phyloP scores from a whole-genome alignment of 2,113 vertebrate genomes.

The Prionailurus viverrinus region DNA sequence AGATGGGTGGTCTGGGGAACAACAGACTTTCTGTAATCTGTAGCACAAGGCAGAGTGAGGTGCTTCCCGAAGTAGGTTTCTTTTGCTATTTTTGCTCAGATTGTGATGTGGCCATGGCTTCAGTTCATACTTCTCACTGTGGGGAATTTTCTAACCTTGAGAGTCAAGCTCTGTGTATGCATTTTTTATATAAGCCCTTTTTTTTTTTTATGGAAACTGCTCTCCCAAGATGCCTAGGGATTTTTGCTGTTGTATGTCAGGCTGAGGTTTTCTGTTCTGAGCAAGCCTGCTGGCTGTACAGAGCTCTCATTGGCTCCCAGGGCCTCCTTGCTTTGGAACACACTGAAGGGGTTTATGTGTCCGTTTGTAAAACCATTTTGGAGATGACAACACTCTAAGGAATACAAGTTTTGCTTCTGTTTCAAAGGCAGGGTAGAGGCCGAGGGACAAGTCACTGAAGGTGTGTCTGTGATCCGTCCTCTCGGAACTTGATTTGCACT shows the following conservation, averaged over 20 bases:
- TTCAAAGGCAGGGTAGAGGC: neutral
- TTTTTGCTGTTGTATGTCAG: neutral
- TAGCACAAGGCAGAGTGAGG: neutral
- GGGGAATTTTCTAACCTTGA: neutral
- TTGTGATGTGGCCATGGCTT: neutral
- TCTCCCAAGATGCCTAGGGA: neutral
- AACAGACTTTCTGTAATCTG: neutral
- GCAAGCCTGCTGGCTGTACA: neutral
- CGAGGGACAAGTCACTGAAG: neutral
- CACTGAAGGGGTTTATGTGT: neutral
- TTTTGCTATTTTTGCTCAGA: slow-evolving; percentile 32
- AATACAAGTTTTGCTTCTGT: neutral
- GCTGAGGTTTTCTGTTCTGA: neutral
- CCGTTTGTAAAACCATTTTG: neutral
- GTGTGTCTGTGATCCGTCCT: neutral
- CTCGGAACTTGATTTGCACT: neutral
- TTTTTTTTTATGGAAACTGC: neutral
- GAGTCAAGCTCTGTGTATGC: neutral
- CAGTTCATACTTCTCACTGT: neutral
- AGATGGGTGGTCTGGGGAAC: neutral
- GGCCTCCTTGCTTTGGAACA: neutral
- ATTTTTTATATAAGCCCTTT: neutral
- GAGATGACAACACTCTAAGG: neutral
- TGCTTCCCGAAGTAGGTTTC: neutral
- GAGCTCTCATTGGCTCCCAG: neutral